phyloP scores from a whole-genome alignment of 2,113 vertebrate genomes.

The Takifugu flavidus region DNA sequence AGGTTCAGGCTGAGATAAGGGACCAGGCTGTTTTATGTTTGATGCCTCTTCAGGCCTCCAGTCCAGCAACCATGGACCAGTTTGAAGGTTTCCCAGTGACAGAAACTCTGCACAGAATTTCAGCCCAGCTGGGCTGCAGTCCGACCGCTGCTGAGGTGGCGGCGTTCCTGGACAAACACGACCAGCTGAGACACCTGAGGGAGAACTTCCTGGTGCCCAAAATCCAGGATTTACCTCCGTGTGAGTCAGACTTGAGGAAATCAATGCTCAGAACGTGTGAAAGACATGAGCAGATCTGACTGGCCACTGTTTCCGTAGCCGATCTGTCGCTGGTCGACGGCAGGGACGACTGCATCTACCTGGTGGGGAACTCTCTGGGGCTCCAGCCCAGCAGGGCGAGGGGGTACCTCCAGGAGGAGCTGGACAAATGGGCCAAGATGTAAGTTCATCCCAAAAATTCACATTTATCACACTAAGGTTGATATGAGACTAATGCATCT shows the following conservation, averaged over 20 bases:
- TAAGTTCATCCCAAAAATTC: constrained; percentile 52
- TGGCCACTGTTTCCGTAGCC: constrained; percentile 64
- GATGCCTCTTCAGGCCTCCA: neutral
- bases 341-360: constrained; percentile 81
- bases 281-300: too few species aligned
- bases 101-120: constrained; percentile 65
- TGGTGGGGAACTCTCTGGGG: constrained; percentile 88
- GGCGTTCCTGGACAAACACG: constrained; percentile 78
- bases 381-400: constrained; percentile 85
- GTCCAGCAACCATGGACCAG: constrained; percentile 71
- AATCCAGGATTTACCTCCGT: constrained; percentile 80
- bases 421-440: constrained; percentile 92
- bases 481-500: neutral
- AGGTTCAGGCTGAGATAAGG: too few species aligned
- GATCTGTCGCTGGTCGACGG: constrained; percentile 78
- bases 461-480: neutral
- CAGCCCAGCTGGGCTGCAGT: constrained; percentile 73
- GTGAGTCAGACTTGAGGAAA: constrained; percentile 69
- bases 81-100: constrained; percentile 44
- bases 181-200: constrained; percentile 78
- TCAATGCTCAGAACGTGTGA: too few species aligned
- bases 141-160: constrained; percentile 76
- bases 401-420: constrained; percentile 85
- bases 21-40: too few species aligned
- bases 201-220: constrained; percentile 82